These are phyloP conservation scores for Hydropotes inermis DNA, from an alignment of 2,113 vertebrate species.

Conservation along the genomic window DNA sequence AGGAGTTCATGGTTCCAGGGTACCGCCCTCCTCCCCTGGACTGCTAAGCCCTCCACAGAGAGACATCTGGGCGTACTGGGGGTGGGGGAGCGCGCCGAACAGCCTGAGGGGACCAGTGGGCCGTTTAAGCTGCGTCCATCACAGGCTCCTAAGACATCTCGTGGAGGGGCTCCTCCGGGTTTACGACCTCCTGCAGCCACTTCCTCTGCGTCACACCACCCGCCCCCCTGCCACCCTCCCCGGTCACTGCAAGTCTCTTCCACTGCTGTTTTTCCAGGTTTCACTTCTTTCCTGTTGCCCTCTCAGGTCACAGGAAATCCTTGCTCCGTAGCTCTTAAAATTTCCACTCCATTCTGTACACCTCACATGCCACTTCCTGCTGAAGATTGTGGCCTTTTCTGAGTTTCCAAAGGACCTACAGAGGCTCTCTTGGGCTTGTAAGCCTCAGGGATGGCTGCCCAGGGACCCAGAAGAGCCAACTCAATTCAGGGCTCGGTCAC, in stretches of 20 bases:
- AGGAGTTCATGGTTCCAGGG: neutral
- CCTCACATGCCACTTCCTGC: neutral
- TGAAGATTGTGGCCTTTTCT: neutral
- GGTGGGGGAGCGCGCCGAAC: rapidly evolving
- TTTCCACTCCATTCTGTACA: neutral
- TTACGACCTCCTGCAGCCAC: rapidly evolving
- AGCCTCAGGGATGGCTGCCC: neutral
- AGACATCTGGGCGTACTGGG: rapidly evolving
- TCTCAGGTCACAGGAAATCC: neutral
- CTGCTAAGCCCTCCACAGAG: too few species aligned
- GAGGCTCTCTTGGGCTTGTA: neutral
- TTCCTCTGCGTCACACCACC: rapidly evolving
- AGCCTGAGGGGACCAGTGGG: neutral
- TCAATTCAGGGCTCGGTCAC: neutral
- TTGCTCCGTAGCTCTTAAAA: neutral
- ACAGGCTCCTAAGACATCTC: rapidly evolving
- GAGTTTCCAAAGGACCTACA: neutral
- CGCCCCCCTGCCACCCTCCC: rapidly evolving
- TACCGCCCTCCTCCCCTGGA: rapidly evolving
- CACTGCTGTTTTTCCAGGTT: neutral
- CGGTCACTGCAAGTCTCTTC: neutral
- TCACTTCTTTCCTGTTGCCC: neutral
- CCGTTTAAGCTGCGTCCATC: rapidly evolving
- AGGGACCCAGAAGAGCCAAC: neutral
- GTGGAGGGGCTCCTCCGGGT: too few species aligned